These are phyloP conservation scores for Edolisoma coerulescens DNA, from an alignment of 2,113 vertebrate species.

Conservation along the genomic window DNA sequence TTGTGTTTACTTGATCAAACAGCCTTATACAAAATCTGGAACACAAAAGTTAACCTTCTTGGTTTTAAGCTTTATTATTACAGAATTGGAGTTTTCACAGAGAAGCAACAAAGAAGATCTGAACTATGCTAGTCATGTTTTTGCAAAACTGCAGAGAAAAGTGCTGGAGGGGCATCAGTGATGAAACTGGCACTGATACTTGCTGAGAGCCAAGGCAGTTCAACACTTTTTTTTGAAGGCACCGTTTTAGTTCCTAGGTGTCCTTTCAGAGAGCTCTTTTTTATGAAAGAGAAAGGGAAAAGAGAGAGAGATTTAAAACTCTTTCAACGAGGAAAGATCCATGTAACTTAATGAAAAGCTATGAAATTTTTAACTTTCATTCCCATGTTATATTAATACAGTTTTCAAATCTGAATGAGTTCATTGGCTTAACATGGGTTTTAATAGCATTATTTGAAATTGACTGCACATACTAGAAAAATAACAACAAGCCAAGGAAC, in stretches of 20 bases:
- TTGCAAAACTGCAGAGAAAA: not conserved
- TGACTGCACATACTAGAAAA: not conserved
- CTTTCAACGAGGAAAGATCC: not conserved
- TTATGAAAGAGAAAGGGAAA: not conserved
- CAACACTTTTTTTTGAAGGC: not conserved
- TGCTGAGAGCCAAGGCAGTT: not conserved
- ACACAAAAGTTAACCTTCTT: not conserved
- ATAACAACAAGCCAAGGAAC: not conserved
- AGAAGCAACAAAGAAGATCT: not conserved
- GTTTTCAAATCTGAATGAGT: not conserved
- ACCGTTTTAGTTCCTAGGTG: not conserved
- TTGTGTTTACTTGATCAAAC: not conserved
- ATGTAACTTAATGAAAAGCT: not conserved
- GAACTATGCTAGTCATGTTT: not conserved
- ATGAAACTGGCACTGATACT: not conserved
- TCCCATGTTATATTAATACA: not conserved
- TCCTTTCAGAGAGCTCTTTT: not conserved
- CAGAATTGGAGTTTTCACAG: not conserved
- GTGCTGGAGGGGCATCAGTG: not conserved
- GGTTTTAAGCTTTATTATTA: not conserved
- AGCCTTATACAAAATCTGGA: not conserved
- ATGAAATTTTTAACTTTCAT: not conserved
- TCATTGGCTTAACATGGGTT: not conserved
- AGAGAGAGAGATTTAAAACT: not conserved
- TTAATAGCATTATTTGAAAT: not conserved